Evolutionary conservation across 2,113 vertebrate species (phyloP).

Genomic region (Syngnathus floridae): DNA sequence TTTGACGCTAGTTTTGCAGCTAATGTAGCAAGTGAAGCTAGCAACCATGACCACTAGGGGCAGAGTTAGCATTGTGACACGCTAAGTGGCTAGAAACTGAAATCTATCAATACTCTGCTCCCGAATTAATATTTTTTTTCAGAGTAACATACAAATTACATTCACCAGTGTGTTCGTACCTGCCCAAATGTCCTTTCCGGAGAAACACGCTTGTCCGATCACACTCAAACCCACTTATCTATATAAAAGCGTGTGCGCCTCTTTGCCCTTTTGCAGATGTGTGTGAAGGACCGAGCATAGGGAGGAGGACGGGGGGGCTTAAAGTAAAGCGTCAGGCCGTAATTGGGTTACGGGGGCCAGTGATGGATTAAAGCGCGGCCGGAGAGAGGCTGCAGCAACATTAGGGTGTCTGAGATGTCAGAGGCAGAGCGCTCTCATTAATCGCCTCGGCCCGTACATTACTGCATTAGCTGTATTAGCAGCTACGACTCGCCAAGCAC

Average conservation of each 20-base stretch:
- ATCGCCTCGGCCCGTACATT: constrained; percentile 73
- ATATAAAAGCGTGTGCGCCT: constrained; percentile 29
- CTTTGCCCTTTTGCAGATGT: constrained; percentile 65
- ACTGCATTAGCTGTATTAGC: constrained; percentile 80
- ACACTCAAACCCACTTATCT: constrained; percentile 38
- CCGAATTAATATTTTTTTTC: not conserved
- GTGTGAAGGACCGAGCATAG: constrained; percentile 58
- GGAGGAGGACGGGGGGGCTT: constrained; percentile 40
- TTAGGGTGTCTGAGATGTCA: constrained; percentile 79
- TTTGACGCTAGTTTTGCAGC: not conserved
- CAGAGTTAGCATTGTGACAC: too few relatives aligned
- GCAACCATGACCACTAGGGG: not conserved
- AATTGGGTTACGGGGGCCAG: constrained; percentile 73
- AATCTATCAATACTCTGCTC: not conserved
- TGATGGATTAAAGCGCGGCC: constrained; percentile 76
- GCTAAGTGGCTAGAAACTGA: not conserved
- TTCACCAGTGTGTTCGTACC: constrained; percentile 2
- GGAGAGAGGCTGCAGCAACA: constrained; percentile 72
- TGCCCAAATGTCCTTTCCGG: constrained; percentile 16
- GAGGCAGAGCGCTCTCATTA: constrained; percentile 72
- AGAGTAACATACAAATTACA: not conserved
- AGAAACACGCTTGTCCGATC: constrained; percentile 39
- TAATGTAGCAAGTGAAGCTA: not conserved
- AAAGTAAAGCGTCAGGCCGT: constrained; percentile 70
- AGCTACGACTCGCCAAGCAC: constrained; percentile 70